Evolutionary conservation across 2,888 invertebrate genomes (phyloP).

Genomic region (Monoplex corrugatus): DNA sequence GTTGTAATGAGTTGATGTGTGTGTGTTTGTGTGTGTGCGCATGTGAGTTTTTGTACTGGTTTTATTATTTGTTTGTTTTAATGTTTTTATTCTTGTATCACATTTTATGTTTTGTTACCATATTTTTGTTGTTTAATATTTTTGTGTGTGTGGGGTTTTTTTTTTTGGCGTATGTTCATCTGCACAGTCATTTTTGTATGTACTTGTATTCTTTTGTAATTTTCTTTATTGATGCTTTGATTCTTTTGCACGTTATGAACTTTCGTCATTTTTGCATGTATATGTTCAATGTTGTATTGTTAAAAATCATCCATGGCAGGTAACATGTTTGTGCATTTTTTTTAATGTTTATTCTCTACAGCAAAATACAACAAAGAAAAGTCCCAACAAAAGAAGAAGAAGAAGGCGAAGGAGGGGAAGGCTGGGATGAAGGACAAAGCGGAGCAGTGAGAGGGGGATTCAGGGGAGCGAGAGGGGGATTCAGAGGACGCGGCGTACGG

Average conservation of each 20-base stretch:
- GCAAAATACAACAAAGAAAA: slow-evolving; percentile 81
- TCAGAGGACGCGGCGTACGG: background rate
- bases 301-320: no score
- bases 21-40: background rate
- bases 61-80: no score
- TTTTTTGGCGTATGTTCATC: background rate
- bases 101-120: no score
- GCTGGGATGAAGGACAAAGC: background rate
- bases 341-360: slow-evolving; percentile 60
- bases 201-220: background rate
- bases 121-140: no score
- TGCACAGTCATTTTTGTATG: background rate
- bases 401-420: background rate
- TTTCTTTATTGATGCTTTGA: background rate
- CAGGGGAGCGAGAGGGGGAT: background rate
- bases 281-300: no score
- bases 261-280: no score
- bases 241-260: background rate
- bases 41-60: background rate
- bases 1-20: background rate
- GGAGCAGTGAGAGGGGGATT: slow-evolving; percentile 4
- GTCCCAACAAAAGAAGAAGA: slow-evolving; percentile 69
- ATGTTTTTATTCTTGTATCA: no score
- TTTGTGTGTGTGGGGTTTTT: background rate
- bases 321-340: no score